Percentiles rank a stretch among this genome's conserved stretches.
Conservation (phyloP, 2,888 invertebrate species). For the Neuroscelio doddi region DNA sequence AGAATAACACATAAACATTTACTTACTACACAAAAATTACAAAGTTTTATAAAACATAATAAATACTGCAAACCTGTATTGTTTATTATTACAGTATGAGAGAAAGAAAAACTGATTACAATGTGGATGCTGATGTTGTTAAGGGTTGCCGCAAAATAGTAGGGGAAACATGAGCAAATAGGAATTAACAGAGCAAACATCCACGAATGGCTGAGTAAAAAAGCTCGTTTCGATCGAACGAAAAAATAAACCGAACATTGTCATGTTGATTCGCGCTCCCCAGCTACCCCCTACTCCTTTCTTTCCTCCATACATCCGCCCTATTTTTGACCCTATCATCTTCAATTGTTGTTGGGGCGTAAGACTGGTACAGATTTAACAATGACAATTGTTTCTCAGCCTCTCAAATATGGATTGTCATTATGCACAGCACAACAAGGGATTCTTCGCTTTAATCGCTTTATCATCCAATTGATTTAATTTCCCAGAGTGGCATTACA, state of each 20-base stretch:
- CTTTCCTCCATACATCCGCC: background rate
- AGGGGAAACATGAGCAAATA: slow-evolving; percentile 12
- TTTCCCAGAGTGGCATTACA: background rate
- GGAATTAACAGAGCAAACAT: slow-evolving; percentile 31
- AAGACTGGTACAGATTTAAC: slow-evolving; percentile 10
- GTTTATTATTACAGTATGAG: too few species aligned
- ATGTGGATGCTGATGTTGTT: too few species aligned
- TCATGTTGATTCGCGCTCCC: slow-evolving; percentile 2
- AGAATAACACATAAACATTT: too few species aligned
- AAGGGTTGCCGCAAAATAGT: too few species aligned
- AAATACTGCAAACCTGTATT: too few species aligned
- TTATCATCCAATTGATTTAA: slow-evolving; percentile 4
- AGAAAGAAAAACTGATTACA: too few species aligned
- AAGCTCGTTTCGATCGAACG: slow-evolving; percentile 12
- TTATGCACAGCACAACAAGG: background rate
- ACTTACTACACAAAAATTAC: too few species aligned
- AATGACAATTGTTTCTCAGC: slow-evolving; percentile 6
- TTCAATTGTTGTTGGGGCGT: slow-evolving; percentile 7
- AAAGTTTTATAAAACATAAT: too few species aligned
- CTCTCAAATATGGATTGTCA: slow-evolving; percentile 1
- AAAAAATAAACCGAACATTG: slow-evolving; percentile 21
- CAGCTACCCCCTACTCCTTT: background rate
- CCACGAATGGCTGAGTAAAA: slow-evolving; percentile 12
- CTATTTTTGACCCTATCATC: slow-evolving; percentile 1
- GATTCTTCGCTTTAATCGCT: background rate